Evolutionary conservation across 2,888 invertebrate species (phyloP).

Genomic region (Disparrhopalites patrizii): DNA sequence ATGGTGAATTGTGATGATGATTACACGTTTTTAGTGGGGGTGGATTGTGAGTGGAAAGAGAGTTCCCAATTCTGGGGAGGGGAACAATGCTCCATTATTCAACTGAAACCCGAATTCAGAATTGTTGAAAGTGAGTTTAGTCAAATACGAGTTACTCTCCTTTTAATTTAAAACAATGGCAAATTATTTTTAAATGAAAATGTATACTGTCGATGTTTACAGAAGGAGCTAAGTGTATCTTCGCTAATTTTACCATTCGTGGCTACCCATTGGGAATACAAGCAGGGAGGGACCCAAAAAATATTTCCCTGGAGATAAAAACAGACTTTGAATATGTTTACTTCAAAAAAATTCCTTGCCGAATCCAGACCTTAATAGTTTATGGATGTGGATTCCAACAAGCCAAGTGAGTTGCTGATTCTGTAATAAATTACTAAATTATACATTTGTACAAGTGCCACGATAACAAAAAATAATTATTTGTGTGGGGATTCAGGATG

Average conservation of each 20-base stretch:
- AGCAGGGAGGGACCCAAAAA: constrained; percentile 73
- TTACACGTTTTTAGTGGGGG: constrained; percentile 70
- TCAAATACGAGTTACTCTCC: no score
- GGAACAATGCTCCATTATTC: constrained; percentile 71
- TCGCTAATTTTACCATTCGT: constrained; percentile 75
- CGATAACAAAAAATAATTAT: background rate
- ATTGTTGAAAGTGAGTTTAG: constrained; percentile 54
- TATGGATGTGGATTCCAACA: constrained; percentile 79
- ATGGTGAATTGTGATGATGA: constrained; percentile 58
- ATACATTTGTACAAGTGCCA: background rate
- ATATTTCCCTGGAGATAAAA: constrained; percentile 68
- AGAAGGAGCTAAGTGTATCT: constrained; percentile 69
- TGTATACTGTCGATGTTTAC: constrained; percentile 19
- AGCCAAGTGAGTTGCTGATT: constrained; percentile 56
- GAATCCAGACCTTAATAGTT: constrained; percentile 64
- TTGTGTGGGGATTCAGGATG: constrained; percentile 59
- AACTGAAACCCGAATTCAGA: constrained; percentile 60
- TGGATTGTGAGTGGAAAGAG: constrained; percentile 79
- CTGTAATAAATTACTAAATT: constrained; percentile 1
- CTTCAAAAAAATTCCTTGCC: constrained; percentile 65
- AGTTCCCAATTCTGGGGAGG: constrained; percentile 79
- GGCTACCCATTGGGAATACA: constrained; percentile 80
- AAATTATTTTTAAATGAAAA: background rate
- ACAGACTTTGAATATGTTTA: constrained; percentile 69
- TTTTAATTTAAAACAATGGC: no score